Evolutionary conservation across 2,113 vertebrate genomes (phyloP).

Genomic region (Pelusios castaneus): DNA sequence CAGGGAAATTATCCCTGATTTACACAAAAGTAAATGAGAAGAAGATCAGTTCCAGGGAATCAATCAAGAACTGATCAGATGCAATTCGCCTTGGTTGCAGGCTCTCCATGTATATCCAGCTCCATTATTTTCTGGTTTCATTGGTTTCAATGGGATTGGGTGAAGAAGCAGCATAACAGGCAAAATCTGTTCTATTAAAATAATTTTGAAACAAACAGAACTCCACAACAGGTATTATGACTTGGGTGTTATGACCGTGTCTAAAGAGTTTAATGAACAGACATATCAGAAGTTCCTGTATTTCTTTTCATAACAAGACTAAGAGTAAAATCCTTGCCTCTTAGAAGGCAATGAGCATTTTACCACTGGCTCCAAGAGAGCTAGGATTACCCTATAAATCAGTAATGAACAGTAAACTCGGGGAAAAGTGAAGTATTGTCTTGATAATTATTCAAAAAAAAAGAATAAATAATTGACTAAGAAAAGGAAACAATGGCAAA

Average conservation of each 20-base stretch:
- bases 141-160: background rate
- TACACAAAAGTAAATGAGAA: background rate
- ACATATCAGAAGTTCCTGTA: slow-evolving; percentile 12
- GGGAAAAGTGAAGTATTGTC: background rate
- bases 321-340: background rate
- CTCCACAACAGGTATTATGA: background rate
- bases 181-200: background rate
- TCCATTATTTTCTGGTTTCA: background rate
- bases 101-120: background rate
- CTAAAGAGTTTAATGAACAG: background rate
- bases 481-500: background rate
- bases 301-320: background rate
- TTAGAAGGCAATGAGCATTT: background rate
- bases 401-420: background rate
- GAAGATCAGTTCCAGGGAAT: background rate
- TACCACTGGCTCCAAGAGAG: background rate
- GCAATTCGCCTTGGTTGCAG: background rate
- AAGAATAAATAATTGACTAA: background rate
- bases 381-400: background rate
- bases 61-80: background rate
- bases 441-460: background rate
- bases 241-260: slow-evolving; percentile 2
- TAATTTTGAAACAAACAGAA: background rate
- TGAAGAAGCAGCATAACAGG: background rate
- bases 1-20: background rate